Evolutionary conservation across 2,888 invertebrate species (phyloP), one percentile per base, ranked within the genome.

Genomic region (Drosophila aldrichi): DNA sequence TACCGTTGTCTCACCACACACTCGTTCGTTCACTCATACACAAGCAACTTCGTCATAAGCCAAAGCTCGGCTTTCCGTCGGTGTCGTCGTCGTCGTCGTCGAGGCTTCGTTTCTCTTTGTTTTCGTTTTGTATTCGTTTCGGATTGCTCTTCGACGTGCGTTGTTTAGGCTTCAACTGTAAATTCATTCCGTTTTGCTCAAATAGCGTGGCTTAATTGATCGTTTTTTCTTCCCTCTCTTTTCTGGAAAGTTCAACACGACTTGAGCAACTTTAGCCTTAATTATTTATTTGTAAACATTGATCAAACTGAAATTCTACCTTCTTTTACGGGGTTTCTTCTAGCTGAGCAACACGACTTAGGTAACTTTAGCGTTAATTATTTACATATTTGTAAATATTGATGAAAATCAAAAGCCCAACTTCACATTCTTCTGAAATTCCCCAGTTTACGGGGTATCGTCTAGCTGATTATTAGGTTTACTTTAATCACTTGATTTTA

Each of bases 161-260:
- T 72, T 71, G 66, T 68, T 82, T 82, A 65, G 59, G 54, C 62
- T 74, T 74, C 65, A 67, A 41, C 41, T 70, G 18, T 70, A 20
- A 43, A 32, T 48, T 51, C 20, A 29, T 43, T 58, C 29, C 48
- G 58, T 48, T 58, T 38, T 25, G 14, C 1, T 16, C 18, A 58
- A 29, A 38, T 29, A 48, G 20, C 18, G 10, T 29, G 29, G 38
- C 16, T 57, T 16, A 38, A 18, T 25, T 22, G n/a, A 29, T 56
- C 32, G 12, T 56, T 64, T 36, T 29, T 59, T 44, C 44, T 55
- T 32, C n/a, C 20, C 3, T 22, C 52, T 36, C 4, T 29, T 29
- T 34, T 51, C 20, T 36, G 20, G 20, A 38, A 38, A 38, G 38
- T 38, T 36, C 16, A 52, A 16, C 14, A 7, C 14, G 20, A 18